These are phyloP conservation scores for Drosophila gunungcola DNA, from an alignment of 1,140 invertebrate species.

Conservation along the genomic window DNA sequence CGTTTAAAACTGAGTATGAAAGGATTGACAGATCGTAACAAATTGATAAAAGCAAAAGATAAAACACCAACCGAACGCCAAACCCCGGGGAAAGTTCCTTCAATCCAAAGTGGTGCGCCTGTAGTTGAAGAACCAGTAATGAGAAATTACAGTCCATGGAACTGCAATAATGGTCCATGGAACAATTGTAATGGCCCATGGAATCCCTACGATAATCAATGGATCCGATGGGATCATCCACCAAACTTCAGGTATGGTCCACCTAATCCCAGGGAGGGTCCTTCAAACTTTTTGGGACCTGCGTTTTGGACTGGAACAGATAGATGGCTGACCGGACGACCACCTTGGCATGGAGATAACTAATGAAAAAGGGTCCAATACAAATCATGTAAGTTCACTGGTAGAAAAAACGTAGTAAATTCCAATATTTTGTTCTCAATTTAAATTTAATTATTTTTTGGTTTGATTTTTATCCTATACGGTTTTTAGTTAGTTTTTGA, in stretches of 20 bases:
- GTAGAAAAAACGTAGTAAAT: too few species aligned
- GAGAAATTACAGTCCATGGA: not conserved
- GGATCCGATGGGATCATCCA: not conserved
- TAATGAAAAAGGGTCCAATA: not conserved
- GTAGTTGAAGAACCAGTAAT: not conserved
- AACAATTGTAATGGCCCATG: not conserved
- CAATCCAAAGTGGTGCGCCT: not conserved
- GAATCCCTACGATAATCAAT: not conserved
- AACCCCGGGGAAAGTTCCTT: not conserved
- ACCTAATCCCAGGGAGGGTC: too few species aligned
- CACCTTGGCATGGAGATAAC: not conserved
- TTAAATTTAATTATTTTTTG: too few species aligned
- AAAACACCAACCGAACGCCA: too few species aligned
- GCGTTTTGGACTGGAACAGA: not conserved
- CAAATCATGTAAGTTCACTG: not conserved
- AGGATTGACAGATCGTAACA: not conserved
- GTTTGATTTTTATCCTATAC: too few species aligned
- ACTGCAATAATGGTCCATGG: not conserved
- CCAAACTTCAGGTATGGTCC: not conserved
- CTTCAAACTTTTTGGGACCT: not conserved
- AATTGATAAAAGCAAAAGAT: too few species aligned
- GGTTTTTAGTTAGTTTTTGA: not conserved
- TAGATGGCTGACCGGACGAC: too few species aligned
- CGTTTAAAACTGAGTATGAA: not conserved
- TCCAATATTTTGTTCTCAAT: too few species aligned